phyloP scores from a whole-genome alignment of 92 coral and sea anemone species.

The Heteractis magnifica region DNA sequence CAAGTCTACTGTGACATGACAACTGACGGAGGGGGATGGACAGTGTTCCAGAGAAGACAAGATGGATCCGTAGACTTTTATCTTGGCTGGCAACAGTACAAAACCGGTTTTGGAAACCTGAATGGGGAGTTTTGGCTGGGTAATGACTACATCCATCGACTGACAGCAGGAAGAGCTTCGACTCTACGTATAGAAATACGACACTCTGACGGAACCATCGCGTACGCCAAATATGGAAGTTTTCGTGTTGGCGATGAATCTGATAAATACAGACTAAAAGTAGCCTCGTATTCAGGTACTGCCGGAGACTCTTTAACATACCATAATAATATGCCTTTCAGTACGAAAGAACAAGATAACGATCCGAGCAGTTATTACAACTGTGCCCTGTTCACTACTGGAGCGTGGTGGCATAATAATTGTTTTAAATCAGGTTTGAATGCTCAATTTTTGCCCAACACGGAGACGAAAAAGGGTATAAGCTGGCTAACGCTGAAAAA shows the following conservation, averaged over 20 bases:
- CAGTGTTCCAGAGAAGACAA: slow-evolving; percentile 4
- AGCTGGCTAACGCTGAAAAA: background rate
- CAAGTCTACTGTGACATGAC: slow-evolving; percentile 3
- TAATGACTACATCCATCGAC: background rate
- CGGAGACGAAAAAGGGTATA: background rate
- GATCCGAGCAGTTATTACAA: background rate
- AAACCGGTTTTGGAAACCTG: slow-evolving; percentile 2
- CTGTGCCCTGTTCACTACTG: background rate
- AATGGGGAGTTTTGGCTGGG: slow-evolving; percentile 1
- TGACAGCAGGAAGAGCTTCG: background rate
- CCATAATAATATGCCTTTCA: background rate
- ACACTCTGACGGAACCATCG: background rate
- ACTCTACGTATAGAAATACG: background rate
- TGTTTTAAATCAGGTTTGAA: background rate
- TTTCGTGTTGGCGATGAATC: background rate
- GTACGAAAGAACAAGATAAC: background rate
- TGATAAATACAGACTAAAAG: background rate
- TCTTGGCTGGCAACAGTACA: background rate
- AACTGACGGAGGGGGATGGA: background rate
- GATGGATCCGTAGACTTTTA: slow-evolving; percentile 1
- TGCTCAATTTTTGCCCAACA: background rate
- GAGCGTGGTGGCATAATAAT: slow-evolving; percentile 5
- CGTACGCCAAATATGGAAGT: background rate
- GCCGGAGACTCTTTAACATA: background rate
- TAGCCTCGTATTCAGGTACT: background rate